A percentile compares a stretch with the other conserved stretches of the same genome.
phyloP scores from a whole-genome alignment of 2,888 invertebrate species.

The Camptogramma bilineatum region DNA sequence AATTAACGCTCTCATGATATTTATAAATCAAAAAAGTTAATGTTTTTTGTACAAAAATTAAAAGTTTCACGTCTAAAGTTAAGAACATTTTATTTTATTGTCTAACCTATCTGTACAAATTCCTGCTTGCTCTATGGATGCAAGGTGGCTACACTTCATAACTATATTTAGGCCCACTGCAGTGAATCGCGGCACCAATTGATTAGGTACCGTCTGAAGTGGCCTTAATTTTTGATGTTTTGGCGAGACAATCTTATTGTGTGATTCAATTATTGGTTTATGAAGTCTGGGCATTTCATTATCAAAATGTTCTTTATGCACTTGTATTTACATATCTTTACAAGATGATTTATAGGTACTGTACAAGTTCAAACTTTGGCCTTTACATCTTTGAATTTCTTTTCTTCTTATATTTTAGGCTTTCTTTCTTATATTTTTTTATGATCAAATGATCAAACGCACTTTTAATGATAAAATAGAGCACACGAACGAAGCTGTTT shows the following conservation, averaged over 20 bases:
- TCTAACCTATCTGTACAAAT: constrained; percentile 14
- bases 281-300: constrained; percentile 8
- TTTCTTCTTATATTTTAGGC: no score
- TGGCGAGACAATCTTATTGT: constrained; percentile 31
- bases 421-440: no score
- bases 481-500: no score
- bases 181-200: constrained; percentile 59
- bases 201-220: constrained; percentile 58
- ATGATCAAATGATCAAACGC: no score
- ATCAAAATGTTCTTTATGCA: neutral
- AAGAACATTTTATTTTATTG: neutral
- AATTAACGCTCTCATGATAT: no score
- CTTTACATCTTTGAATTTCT: no score
- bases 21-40: no score
- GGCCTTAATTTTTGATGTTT: constrained; percentile 65
- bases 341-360: no score
- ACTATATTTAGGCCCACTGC: constrained; percentile 46
- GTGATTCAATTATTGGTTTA: constrained; percentile 29
- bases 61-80: neutral
- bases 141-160: constrained; percentile 34
- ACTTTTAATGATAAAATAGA: no score
- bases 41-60: no score
- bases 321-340: neutral
- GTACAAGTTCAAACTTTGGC: no score
- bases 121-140: constrained; percentile 11